Base-by-base conservation (phyloP, 2,888 invertebrate genomes). In the Rhingia campestris region DNA sequence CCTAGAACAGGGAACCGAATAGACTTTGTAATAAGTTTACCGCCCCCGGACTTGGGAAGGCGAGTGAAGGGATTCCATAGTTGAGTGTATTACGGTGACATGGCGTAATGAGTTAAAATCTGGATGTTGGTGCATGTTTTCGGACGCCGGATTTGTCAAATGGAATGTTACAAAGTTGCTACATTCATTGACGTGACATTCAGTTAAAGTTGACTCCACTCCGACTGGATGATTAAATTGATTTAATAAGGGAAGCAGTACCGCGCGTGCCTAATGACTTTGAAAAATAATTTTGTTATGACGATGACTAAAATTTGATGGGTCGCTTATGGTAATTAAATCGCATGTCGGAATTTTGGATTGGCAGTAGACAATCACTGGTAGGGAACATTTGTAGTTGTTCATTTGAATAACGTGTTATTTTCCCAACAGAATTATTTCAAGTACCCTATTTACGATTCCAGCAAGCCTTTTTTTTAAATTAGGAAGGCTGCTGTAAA, bases 181-280 rank as follows among this genome's bases (percentile, higher is more conserved):
- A 45, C 56, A 59, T 43, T 32, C 51, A 58, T 67, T 47, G 61
- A 69, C 53, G 61, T 73, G 80, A 74, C 59, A 69, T 69, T 74
- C 51, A 32, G 76, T 33, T 22, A 66, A 66, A 61, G 41, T 53
- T 37, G 51, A 76, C 43, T 58, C 51, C 6, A 33, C 7, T 39
- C n/a, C 43, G 47, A 43, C 49, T 43, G 66, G 37, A 61, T 76
- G 59, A 76, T 76, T 76, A 61, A 69, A 76, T 75, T 4, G 59
- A 67, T 67, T 76, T 61, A 59, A 73, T 49, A 73, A 63, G 45
- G 54, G 54, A n/a, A n/a, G n/a, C n/a, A n/a, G n/a, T n/a, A n/a
- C n/a, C n/a, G n/a, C n/a, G n/a, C n/a, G 56, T 73, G 73, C 56
- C 63, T 73, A 73, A 73, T 73, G 73, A 47, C 73, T 64, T 39